Conservation (phyloP, 2,888 invertebrate genomes). For the Lasioglossum lativentre region DNA sequence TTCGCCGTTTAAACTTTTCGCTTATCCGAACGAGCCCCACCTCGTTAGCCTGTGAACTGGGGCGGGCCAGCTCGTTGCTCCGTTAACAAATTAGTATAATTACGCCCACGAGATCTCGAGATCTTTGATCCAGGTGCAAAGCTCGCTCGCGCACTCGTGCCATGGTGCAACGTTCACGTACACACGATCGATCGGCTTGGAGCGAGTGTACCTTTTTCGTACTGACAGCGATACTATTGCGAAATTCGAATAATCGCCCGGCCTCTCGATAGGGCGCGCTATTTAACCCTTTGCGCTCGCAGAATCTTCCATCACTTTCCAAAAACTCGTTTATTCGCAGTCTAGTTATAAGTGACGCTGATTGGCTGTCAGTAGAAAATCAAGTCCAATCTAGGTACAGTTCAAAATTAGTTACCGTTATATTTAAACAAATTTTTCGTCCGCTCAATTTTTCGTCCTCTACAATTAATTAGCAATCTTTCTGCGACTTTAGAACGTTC, state of each 20-base stretch:
- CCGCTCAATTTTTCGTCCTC: neutral
- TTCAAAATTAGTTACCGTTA: neutral
- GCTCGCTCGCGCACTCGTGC: constrained; percentile 35
- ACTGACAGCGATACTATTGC: constrained; percentile 34
- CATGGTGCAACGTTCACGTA: constrained; percentile 69
- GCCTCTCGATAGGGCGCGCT: neutral
- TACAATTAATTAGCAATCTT: too few species aligned
- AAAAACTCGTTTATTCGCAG: neutral
- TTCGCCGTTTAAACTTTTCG: neutral
- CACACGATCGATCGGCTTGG: constrained; percentile 46
- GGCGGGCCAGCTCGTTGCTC: constrained; percentile 15
- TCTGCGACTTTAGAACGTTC: neutral
- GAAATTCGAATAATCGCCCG: constrained; percentile 46
- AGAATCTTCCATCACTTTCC: neutral
- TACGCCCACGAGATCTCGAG: constrained; percentile 7
- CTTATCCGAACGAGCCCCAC: neutral
- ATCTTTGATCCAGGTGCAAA: neutral
- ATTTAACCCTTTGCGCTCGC: neutral
- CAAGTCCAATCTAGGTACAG: neutral
- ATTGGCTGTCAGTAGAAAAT: neutral
- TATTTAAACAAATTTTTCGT: neutral
- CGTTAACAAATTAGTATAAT: constrained; percentile 6
- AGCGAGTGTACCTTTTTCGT: constrained; percentile 24
- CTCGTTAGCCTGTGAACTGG: neutral
- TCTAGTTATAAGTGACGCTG: too few species aligned